phyloP scores from a whole-genome alignment of 2,797 vertebrate species.

The Myotis planiceps region DNA sequence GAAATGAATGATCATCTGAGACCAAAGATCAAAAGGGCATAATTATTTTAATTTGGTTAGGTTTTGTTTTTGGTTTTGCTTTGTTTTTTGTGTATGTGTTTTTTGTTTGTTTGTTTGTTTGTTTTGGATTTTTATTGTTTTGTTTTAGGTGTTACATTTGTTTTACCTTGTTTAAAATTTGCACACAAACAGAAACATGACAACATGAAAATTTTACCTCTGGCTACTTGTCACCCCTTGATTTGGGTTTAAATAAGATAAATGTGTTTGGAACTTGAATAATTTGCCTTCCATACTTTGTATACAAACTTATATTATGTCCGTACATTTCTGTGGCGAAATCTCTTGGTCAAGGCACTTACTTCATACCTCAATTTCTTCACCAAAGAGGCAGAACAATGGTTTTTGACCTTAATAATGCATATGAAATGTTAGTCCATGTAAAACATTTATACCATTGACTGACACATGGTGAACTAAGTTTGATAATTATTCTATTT shows the following conservation, averaged over 20 bases:
- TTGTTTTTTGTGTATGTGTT: too few relatives aligned
- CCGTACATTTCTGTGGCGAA: not conserved
- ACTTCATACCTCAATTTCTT: not conserved
- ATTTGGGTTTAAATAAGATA: not conserved
- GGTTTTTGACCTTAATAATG: not conserved
- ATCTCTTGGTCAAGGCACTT: not conserved
- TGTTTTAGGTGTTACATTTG: not conserved
- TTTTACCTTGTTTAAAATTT: slow-evolving; percentile 2
- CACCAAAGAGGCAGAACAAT: not conserved
- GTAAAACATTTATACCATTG: not conserved
- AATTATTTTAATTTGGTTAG: not conserved
- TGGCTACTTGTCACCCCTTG: not conserved
- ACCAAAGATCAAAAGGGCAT: fast-evolving
- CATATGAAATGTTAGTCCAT: not conserved
- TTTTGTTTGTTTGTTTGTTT: too few relatives aligned
- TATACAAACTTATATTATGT: not conserved
- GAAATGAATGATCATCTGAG: not conserved
- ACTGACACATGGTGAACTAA: not conserved
- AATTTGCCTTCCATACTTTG: not conserved
- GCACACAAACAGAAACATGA: not conserved
- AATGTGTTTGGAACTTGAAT: not conserved
- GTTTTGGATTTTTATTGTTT: not conserved
- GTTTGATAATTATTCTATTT: not conserved
- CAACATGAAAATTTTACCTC: not conserved
- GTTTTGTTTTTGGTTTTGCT: too few relatives aligned